These are phyloP conservation scores for Brachionus paranguensis DNA, from an alignment of 1,140 invertebrate species.

Conservation along the genomic window DNA sequence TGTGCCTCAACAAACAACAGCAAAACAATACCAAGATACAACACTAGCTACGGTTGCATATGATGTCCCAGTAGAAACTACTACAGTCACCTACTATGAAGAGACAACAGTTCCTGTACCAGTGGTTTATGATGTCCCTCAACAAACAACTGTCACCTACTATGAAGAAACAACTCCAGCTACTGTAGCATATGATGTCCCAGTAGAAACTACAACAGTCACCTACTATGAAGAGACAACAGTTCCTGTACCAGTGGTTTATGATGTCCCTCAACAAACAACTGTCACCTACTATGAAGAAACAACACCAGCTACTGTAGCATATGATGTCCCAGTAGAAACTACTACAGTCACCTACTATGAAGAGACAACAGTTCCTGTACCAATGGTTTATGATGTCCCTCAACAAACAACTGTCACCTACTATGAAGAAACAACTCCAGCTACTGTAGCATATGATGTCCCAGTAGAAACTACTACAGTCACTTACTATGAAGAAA, in stretches of 20 bases:
- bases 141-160: no score
- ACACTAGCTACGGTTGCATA: no score
- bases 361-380: not conserved
- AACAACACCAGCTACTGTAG: not conserved
- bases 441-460: not conserved
- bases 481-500: not conserved
- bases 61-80: no score
- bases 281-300: not conserved
- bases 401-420: not conserved
- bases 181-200: not conserved
- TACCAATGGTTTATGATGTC: not conserved
- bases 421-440: not conserved
- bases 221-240: not conserved
- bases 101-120: not conserved
- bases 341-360: not conserved
- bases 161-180: no score
- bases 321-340: not conserved
- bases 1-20: not conserved
- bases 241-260: not conserved
- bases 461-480: not conserved
- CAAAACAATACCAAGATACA: no score
- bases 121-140: not conserved
- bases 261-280: not conserved
- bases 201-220: not conserved
- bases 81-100: no score